Evolutionary conservation across 2,113 vertebrate genomes (phyloP).

Genomic region (Anseranas semipalmata): DNA sequence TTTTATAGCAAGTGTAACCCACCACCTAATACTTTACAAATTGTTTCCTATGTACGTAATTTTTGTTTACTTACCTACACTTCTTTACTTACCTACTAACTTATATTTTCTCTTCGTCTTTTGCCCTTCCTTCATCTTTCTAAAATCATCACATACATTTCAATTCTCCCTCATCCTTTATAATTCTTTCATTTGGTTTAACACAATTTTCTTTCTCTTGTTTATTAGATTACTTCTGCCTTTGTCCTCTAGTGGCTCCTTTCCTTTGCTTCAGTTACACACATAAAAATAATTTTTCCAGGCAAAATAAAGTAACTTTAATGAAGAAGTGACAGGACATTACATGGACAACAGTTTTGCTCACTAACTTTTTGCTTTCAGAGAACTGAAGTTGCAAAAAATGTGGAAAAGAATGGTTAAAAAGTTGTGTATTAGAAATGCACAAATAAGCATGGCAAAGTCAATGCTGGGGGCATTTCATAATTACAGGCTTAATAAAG

Average conservation of each 20-base stretch:
- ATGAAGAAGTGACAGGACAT: background rate
- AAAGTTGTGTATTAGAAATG: background rate
- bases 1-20: background rate
- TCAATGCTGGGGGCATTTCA: background rate
- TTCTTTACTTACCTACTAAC: background rate
- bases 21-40: background rate
- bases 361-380: background rate
- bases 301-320: background rate
- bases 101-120: background rate
- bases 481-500: background rate
- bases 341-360: background rate
- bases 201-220: background rate
- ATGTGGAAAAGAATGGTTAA: background rate
- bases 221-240: background rate
- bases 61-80: background rate
- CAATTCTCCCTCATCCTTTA: background rate
- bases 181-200: background rate
- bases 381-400: background rate
- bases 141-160: background rate
- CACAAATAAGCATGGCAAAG: background rate
- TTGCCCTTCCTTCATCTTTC: background rate
- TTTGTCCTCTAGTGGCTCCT: background rate
- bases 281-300: background rate
- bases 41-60: background rate
- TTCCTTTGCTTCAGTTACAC: background rate